Percentiles rank a stretch among this genome's conserved stretches.
These are phyloP conservation scores for Meteorus cinctellus DNA, from an alignment of 2,888 invertebrate genomes.

Conservation along the genomic window DNA sequence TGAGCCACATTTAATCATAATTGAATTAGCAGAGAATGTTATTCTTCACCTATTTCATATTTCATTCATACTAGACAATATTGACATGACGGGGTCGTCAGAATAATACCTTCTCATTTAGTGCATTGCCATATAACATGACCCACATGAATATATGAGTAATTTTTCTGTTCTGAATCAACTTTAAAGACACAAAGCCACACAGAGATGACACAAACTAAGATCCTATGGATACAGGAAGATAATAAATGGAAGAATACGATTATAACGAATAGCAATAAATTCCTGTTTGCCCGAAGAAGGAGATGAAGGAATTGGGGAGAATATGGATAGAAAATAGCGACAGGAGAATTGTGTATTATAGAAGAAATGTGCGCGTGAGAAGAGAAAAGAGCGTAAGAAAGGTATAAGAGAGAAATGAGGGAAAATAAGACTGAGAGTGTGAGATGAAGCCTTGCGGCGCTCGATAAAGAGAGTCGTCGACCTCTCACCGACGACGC, in stretches of 20 bases:
- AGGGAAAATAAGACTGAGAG: slow-evolving; percentile 31
- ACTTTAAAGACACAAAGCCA: too few species aligned
- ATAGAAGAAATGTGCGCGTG: slow-evolving; percentile 17
- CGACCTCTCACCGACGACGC: slow-evolving; percentile 51
- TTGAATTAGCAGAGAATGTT: too few species aligned
- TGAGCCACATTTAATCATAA: too few species aligned
- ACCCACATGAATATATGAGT: too few species aligned
- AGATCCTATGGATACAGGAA: background rate
- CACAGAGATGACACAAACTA: too few species aligned
- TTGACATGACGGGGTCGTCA: too few species aligned
- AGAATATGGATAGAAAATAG: slow-evolving; percentile 19
- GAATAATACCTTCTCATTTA: too few species aligned
- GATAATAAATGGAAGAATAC: slow-evolving; percentile 7
- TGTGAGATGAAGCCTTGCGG: slow-evolving; percentile 27
- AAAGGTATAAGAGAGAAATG: slow-evolving; percentile 28
- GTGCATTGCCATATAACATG: too few species aligned
- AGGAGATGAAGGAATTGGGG: background rate
- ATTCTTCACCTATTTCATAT: too few species aligned
- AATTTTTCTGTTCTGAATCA: too few species aligned
- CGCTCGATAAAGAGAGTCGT: slow-evolving; percentile 50
- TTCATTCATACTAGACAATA: too few species aligned
- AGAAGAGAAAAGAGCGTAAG: background rate
- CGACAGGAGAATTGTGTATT: background rate
- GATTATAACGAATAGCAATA: slow-evolving; percentile 23
- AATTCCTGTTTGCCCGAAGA: slow-evolving; percentile 38